Base-by-base conservation (phyloP, 1,140 invertebrate species). In the Acyrthosiphon pisum region DNA sequence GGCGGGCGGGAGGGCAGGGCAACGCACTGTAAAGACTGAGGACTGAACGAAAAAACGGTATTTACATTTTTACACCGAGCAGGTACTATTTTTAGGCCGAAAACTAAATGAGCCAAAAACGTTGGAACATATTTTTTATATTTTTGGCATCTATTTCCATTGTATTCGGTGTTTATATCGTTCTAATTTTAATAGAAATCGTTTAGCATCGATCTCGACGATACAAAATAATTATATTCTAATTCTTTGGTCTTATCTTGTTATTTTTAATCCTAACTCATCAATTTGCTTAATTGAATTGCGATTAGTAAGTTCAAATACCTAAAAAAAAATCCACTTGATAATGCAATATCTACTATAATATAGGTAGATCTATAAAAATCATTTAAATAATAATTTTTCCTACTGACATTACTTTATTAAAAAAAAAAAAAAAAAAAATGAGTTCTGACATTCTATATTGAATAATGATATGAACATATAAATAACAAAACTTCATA, bases 31-130 rank as follows among this genome's bases (percentile, higher is more conserved):
- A 30, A 14, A 41, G 35, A 56, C 11, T 53, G 8, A 46, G 89
- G 37, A 60, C 23, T 56, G 41, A 90, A 56, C 37, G 56, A 30
- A 90, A 68, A 90, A 44, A 90, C n/a, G 23, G 35, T 90, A 90
- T 90, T 90, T 60, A 90, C 89, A 90, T 90, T 68, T 90, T 90
- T 60, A 90, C 89, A 68, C 41, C 56, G 37, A 23, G 37, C 91
- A 86, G 91, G 91, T 93, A 93, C 91, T 93, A 93, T 93, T 93
- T 93, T 86, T 93, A 93, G 91, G 91, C 91, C 48, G 81, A 86
- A 86, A 53, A 84, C 81, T 7, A 93, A 93, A 86, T 53, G 76
- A 93, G 91, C 91, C 76, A 84, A 84, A 81, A 93, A 84, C 23
- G 46, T 93, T 93, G 9, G 26, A 86, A 53, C 46, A 41, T 76